These are phyloP conservation scores for Synchiropus splendidus DNA, from an alignment of 2,113 vertebrate genomes.

Conservation along the genomic window DNA sequence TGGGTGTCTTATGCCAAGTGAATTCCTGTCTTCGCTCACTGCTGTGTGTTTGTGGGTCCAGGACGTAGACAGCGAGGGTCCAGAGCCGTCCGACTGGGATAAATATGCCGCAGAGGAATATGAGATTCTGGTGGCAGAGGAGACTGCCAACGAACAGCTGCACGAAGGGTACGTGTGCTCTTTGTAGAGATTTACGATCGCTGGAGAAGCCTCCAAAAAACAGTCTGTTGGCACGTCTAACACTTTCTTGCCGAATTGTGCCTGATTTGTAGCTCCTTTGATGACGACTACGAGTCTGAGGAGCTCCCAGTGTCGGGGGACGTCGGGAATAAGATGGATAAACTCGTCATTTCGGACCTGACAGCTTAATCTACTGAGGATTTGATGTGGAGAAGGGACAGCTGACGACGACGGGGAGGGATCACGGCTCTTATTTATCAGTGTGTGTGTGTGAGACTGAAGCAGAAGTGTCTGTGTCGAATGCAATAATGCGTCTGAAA, in stretches of 20 bases:
- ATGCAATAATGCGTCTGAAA: conserved; percentile 27
- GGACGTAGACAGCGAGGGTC: conserved; percentile 85
- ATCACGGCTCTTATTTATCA: conserved; percentile 8
- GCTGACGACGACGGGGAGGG: conserved; percentile 8
- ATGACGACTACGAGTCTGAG: conserved; percentile 90
- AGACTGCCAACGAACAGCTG: conserved; percentile 87
- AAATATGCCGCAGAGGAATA: conserved; percentile 95
- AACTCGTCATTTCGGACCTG: conserved; percentile 82
- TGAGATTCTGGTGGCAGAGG: conserved; percentile 93
- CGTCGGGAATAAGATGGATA: conserved; percentile 83
- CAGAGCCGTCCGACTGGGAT: conserved; percentile 97
- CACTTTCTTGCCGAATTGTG: conserved; percentile 1
- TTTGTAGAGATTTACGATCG: background rate
- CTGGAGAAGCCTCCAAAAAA: background rate
- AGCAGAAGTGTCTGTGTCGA: conserved; percentile 4
- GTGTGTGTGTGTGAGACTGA: conserved; percentile 17
- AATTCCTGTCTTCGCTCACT: background rate
- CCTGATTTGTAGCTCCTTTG: conserved; percentile 80
- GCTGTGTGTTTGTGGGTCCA: conserved; percentile 35
- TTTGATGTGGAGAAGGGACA: conserved; percentile 3
- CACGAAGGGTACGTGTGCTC: conserved; percentile 77
- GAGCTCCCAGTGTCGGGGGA: conserved; percentile 79
- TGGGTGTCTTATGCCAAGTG: too few relatives aligned
- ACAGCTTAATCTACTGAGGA: conserved; percentile 59
- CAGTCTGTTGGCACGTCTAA: background rate